Evolutionary conservation across 2,888 invertebrate species (phyloP), one percentile per base, ranked within the genome.

Genomic region (Horisme vitalbata): DNA sequence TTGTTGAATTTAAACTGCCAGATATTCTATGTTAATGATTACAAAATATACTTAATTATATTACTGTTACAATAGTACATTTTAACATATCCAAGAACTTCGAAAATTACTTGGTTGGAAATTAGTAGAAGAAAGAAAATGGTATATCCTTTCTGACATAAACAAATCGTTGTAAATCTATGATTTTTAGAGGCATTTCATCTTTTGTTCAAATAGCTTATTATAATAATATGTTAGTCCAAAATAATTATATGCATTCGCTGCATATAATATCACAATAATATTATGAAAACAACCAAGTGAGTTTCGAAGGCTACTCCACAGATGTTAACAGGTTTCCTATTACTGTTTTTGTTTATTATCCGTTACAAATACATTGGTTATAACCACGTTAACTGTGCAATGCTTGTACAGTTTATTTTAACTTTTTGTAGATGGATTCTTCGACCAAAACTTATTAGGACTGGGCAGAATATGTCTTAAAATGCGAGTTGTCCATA

Each of bases 361-460:
- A 48, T 57, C 48, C 47, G 35, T 45, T 52, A 45, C 38, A 45
- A 41, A 46, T 56, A 47, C 45, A 21, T 56, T 46, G 46, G 47
- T 61, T 65, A 55, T 63, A 60, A 61, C 57, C 59, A 61, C 46
- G n/a, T 73, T 73, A 43, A 71, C 71, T 75, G 73, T 75, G 68
- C 79, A 74, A 72, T 61, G 69, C 76, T 79, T 70, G 72, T 68
- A 74, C 77, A 73, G 41, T 28, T 18, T 36, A 38, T 35, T 45
- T 70, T 64, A 65, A 61, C 63, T 68, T 70, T 79, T 73, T 84
- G 83, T 85, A 83, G 71, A 83, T 85, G 83, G 72, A 79, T 83
- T 74, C 75, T 49, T 44, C 44, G 49, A 45, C 34, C 44, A 44
- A 39, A 73, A 28, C 80, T 83, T 84, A 80, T 11, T 27, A 8